Conservation (phyloP, 1,140 invertebrate genomes). For the Nomia melanderi region DNA sequence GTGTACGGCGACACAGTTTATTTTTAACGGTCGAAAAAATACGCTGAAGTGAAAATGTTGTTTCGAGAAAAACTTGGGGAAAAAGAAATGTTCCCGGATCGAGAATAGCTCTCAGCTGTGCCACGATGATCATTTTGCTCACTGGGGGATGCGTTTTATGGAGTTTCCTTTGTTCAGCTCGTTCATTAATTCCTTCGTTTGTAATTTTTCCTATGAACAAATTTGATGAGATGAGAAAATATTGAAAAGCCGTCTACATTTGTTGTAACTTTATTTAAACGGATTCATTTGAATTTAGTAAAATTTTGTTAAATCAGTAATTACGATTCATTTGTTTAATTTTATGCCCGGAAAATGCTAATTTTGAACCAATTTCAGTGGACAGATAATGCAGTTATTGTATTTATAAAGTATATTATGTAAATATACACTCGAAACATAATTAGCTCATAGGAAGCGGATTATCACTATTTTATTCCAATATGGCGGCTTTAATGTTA, state of each 20-base stretch:
- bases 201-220: background rate
- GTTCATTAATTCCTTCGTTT: background rate
- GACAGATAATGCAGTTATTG: no score
- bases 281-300: background rate
- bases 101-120: background rate
- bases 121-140: background rate
- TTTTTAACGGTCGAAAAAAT: slow-evolving; percentile 16
- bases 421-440: no score
- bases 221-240: background rate
- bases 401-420: no score
- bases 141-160: background rate
- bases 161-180: background rate
- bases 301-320: no score
- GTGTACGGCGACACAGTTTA: background rate
- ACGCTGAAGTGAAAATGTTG: background rate
- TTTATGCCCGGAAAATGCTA: no score
- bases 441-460: background rate
- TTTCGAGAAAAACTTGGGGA: background rate
- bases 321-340: no score
- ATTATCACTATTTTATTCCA: background rate
- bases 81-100: background rate
- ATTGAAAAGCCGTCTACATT: background rate
- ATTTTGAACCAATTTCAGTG: no score
- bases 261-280: background rate
- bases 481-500: background rate